These are phyloP conservation scores for Tribolium madens DNA, from an alignment of 1,140 invertebrate genomes.

Conservation along the genomic window DNA sequence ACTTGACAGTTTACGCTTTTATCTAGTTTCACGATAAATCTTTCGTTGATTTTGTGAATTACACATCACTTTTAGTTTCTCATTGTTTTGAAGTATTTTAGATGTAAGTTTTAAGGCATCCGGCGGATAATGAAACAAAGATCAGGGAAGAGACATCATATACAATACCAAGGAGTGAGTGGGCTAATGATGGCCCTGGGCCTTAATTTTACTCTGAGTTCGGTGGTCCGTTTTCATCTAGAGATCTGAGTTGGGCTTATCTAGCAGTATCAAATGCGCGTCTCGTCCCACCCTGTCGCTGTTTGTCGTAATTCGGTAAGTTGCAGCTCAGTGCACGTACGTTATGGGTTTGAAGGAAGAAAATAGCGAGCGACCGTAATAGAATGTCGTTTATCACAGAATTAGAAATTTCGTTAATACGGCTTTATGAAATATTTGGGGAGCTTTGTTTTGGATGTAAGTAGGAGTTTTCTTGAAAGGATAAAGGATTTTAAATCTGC, in stretches of 20 bases:
- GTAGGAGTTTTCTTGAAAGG: neutral
- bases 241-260: conserved; percentile 41
- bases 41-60: neutral
- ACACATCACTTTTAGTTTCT: neutral
- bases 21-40: conserved; percentile 11
- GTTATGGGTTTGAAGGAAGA: conserved; percentile 35
- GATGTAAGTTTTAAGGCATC: conserved; percentile 37
- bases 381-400: conserved; percentile 25
- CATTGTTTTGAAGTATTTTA: no score
- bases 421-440: conserved; percentile 20
- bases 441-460: conserved; percentile 16
- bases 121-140: conserved; percentile 39
- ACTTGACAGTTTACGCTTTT: conserved; percentile 19
- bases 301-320: conserved; percentile 38
- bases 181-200: conserved; percentile 42
- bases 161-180: conserved; percentile 1
- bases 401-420: conserved; percentile 25
- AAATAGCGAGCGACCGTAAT: conserved; percentile 31
- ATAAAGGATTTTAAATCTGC: conserved; percentile 14
- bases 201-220: conserved; percentile 27
- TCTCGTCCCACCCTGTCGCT: conserved; percentile 35
- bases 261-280: conserved; percentile 40
- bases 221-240: conserved; percentile 34
- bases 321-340: conserved; percentile 34
- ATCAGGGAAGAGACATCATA: conserved; percentile 30